Base-by-base conservation (phyloP, 2,888 invertebrate species). In the Hyles lineata region DNA sequence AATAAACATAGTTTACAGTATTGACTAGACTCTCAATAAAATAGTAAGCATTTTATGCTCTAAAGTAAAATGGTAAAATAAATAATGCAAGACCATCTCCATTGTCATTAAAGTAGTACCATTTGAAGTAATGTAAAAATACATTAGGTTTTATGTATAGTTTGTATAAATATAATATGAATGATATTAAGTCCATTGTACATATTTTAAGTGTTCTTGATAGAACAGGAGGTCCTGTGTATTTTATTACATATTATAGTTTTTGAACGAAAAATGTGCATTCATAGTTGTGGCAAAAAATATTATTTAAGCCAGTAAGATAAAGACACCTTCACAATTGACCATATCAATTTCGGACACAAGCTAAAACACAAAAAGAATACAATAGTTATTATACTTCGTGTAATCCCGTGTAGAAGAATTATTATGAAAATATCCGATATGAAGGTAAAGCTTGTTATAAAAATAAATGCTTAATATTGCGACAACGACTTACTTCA, bases 281-380 rank as follows among this genome's bases (percentile, higher is more conserved):
- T 63, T 43, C 11, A n/a, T 50, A n/a, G 32, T 60, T 25, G 23
- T 15, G 21, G 67, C 67, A 58, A 58, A n/a, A 32, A 50, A 73
- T 32, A 63, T 75, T 6, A 60, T 6, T 32, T 5, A 35, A 21
- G 63, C 9, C 63, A 5, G 35, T 43, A 63, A 62, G 62, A 62
- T 62, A 73, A 80, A 83, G 82, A 81, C 82, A 83, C 83, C 83
- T 74, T 83, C 78, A 80, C 80, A 85, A 86, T 87, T 86, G 85
- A 87, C 87, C 75, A 77, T 79, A 43, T 60, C 70, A 60, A 70
- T 43, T 60, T 60, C 70, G 60, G 60, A 60, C 17, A 25, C 60
- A 71, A 71, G 35, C 32, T 35, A 69, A 52, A 55, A 70, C 19
- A 70, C 15, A 19, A 58, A 52, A 32, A 32, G 29, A 25, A 74